Percentiles rank a stretch among this genome's conserved stretches.
phyloP scores from a whole-genome alignment of 2,888 invertebrate genomes.

The Trichopoda pennipes region DNA sequence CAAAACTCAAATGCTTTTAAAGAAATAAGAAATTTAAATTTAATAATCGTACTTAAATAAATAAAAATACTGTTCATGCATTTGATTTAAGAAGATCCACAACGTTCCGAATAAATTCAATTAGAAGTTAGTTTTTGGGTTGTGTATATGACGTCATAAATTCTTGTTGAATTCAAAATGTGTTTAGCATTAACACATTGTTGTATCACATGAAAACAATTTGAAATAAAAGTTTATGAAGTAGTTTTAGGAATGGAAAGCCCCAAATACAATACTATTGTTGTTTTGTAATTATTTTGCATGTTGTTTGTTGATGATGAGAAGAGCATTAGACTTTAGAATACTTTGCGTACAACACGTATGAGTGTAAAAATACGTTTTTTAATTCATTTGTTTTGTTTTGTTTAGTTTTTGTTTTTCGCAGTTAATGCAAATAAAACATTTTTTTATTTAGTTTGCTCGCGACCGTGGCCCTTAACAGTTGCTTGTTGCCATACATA shows the following conservation, averaged over 20 bases:
- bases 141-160: no score
- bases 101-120: no score
- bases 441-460: slow-evolving; percentile 73
- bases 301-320: slow-evolving; percentile 46
- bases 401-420: slow-evolving; percentile 52
- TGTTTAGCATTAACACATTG: no score
- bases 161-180: no score
- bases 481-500: slow-evolving; percentile 52
- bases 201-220: no score
- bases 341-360: slow-evolving; percentile 31
- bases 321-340: slow-evolving; percentile 61
- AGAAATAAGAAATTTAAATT: no score
- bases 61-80: no score
- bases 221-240: not conserved
- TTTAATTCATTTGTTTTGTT: slow-evolving; percentile 62
- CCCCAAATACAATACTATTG: slow-evolving; percentile 17
- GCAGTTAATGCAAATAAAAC: slow-evolving; percentile 70
- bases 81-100: no score
- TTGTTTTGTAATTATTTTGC: slow-evolving; percentile 48
- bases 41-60: no score
- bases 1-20: no score
- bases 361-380: slow-evolving; percentile 53
- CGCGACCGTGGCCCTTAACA: slow-evolving; percentile 76
- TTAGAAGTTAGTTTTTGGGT: no score
- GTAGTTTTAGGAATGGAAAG: slow-evolving; percentile 16